Percentiles rank a stretch among this genome's conserved stretches.
These are phyloP conservation scores for Ligdia adustata DNA, from an alignment of 2,888 invertebrate genomes.

Conservation along the genomic window DNA sequence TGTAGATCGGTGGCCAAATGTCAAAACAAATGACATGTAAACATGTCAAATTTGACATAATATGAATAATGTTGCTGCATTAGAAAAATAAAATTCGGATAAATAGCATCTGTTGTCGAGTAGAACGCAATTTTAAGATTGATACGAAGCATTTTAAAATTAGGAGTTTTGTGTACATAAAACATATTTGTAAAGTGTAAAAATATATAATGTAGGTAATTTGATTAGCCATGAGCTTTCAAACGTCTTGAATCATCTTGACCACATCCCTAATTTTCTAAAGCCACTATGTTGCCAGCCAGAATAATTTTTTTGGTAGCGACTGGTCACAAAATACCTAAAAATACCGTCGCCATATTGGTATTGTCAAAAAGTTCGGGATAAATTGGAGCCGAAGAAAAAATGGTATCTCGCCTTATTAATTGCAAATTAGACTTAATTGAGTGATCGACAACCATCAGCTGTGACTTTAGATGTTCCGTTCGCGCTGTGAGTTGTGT, in stretches of 20 bases:
- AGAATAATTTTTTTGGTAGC: conserved; percentile 54
- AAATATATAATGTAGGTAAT: too few species aligned
- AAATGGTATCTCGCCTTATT: conserved; percentile 76
- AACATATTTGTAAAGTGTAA: too few species aligned
- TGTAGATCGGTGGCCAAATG: background rate
- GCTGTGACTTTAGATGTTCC: conserved; percentile 78
- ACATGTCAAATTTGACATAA: conserved; percentile 5
- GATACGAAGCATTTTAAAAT: too few species aligned
- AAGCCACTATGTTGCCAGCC: conserved; percentile 53
- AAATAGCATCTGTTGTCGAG: background rate
- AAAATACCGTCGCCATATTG: conserved; percentile 84
- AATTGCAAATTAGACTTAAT: conserved; percentile 61
- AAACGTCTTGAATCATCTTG: too few species aligned
- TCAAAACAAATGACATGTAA: conserved; percentile 6
- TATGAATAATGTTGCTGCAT: background rate
- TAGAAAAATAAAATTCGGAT: background rate
- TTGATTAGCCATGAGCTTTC: too few species aligned
- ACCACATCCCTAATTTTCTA: background rate
- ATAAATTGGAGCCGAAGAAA: conserved; percentile 72
- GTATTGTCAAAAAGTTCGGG: conserved; percentile 82
- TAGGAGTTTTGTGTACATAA: too few species aligned
- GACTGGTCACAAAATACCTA: conserved; percentile 79
- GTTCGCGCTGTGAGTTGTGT: conserved; percentile 66
- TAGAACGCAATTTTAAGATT: background rate
- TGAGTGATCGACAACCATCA: conserved; percentile 65